phyloP scores from a whole-genome alignment of 2,888 invertebrate species.

The Lacanobia oleracea region DNA sequence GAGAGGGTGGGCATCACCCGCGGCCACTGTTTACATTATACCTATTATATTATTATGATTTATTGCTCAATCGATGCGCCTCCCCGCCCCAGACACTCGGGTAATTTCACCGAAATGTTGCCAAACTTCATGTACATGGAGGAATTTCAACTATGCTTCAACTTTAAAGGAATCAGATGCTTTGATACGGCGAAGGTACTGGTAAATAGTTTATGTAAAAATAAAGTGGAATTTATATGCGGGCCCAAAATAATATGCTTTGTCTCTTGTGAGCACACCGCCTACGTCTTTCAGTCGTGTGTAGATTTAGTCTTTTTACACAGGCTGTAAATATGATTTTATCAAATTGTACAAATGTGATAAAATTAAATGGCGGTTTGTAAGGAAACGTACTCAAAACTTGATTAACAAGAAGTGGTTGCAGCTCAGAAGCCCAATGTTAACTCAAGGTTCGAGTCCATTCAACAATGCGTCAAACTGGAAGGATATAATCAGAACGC shows the following conservation, averaged over 20 bases:
- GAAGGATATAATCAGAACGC: constrained; percentile 76
- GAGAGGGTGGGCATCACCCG: constrained; percentile 71
- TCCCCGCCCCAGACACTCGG: constrained; percentile 71
- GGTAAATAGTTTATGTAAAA: constrained; percentile 65
- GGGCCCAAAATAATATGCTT: constrained; percentile 56
- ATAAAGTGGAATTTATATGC: constrained; percentile 59
- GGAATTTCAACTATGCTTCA: constrained; percentile 86
- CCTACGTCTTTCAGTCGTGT: constrained; percentile 18
- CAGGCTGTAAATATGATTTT: background rate
- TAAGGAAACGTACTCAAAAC: constrained; percentile 7
- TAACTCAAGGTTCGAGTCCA: constrained; percentile 62
- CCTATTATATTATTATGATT: constrained; percentile 88
- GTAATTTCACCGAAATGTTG: constrained; percentile 84
- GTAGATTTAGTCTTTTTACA: constrained; percentile 24
- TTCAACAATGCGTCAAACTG: constrained; percentile 77
- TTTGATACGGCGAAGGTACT: constrained; percentile 79
- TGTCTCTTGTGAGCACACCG: constrained; percentile 36
- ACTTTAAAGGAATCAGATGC: constrained; percentile 81
- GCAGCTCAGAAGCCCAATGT: constrained; percentile 38
- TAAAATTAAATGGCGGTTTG: background rate
- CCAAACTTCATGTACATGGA: constrained; percentile 79
- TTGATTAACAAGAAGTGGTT: constrained; percentile 38
- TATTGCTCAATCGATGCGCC: constrained; percentile 87
- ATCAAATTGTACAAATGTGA: background rate
- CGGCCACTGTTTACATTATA: constrained; percentile 85